Evolutionary conservation across 2,888 invertebrate genomes (phyloP).

Genomic region (Acanthosepion pharaonis): DNA sequence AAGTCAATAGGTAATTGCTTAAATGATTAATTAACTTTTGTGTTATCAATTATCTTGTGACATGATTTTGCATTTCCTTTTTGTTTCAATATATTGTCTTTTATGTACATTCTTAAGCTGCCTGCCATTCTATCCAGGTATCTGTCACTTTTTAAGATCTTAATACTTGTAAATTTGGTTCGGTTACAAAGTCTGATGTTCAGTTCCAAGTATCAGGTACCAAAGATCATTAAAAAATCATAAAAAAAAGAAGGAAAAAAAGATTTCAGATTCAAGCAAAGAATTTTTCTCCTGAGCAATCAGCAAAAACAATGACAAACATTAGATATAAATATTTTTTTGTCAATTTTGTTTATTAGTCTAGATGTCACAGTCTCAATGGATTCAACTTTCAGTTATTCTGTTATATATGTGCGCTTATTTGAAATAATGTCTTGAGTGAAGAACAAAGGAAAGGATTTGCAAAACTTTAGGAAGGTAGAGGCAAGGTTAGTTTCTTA

Average conservation of each 20-base stretch:
- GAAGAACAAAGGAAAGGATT: not conserved
- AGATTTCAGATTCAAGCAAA: conserved; percentile 33
- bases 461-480: not conserved
- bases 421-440: not conserved
- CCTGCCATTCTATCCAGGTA: not conserved
- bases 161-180: no score
- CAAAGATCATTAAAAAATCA: not conserved
- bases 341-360: not conserved
- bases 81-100: not conserved
- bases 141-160: not conserved
- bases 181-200: not conserved
- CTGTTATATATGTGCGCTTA: not conserved
- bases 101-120: not conserved
- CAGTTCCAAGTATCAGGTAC: not conserved
- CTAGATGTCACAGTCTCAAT: not conserved
- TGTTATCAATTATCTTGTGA: no score
- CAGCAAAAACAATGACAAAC: not conserved
- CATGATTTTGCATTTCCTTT: not conserved
- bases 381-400: not conserved
- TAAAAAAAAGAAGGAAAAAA: not conserved
- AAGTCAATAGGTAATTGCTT: no score
- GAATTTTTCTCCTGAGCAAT: not conserved
- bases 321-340: no score
- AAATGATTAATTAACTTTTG: no score
- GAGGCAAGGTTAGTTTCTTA: not conserved